Evolutionary conservation across 2,113 vertebrate species (phyloP), one percentile per base, ranked within the genome.

Genomic region (Kryptolebias marmoratus): DNA sequence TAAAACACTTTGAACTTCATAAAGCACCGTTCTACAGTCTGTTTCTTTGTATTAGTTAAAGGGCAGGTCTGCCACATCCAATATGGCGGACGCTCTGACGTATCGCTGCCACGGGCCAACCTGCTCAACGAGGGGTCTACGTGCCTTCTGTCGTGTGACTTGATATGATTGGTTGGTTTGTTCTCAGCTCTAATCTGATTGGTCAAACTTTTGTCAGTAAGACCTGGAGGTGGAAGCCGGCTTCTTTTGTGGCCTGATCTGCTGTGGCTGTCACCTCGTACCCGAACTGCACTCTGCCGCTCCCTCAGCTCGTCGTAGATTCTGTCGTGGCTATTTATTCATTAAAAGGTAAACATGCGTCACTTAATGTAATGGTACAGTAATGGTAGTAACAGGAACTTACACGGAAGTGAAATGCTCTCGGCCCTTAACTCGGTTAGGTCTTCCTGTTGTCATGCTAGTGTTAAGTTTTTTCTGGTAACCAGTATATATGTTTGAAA

Each of bases 131-230:
- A 22, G 22, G 22, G 22, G 22, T 22, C 22, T 1, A 22, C 22
- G 22, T 22, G 47, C 62, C 32, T 30, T 8, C 2, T 11, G 13
- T 15, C 15, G 36, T 76, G 76, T 83, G 83, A 64, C 18, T 14
- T 30, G 18, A 11, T 69, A 44, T 72, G 77, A 87, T 92, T 89
- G 83, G 88, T 13, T 0, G 1, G 0, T 1, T 1, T 0, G 1
- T 8, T 36, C 12, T 5, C 0, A 6, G 6, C 47, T 62, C 12
- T 27, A 53, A 30, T 67, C 49, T 76, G 75, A 90, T 93, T 90
- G 87, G 89, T 4, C 11, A 1, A 1, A 8, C 9, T 3, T 1
- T 11, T 49, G 44, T 49, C 50, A n/a, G 10, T 22, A 7, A n/a
- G 0, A 0, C 28, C 1, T 0, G 16, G 36, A 52, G 47, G 31